Evolutionary conservation across 1,140 invertebrate species (phyloP).

Genomic region (Scaptomyza montana): DNA sequence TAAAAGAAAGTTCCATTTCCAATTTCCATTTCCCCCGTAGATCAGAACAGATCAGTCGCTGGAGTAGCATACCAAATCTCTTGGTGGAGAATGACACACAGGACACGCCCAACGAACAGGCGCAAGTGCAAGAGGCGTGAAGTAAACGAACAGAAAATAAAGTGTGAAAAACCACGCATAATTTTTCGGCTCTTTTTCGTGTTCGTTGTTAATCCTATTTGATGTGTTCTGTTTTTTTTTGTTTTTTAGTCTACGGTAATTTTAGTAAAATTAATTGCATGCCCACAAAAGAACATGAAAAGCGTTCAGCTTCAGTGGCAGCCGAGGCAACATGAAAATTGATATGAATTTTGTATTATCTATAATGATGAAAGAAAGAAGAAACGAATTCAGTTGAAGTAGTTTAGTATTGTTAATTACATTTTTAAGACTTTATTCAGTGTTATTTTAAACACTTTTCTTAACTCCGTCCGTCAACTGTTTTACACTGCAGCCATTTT

Average conservation of each 20-base stretch:
- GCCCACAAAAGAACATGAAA: neutral
- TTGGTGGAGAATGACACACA: constrained; percentile 61
- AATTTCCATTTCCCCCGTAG: constrained; percentile 29
- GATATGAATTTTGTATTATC: constrained; percentile 35
- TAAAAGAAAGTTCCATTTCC: constrained; percentile 58
- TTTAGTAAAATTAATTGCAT: constrained; percentile 81
- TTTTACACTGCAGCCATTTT: constrained; percentile 58
- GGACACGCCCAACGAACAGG: constrained; percentile 46
- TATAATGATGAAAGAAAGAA: neutral
- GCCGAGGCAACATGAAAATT: constrained; percentile 28
- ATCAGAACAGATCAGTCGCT: constrained; percentile 47
- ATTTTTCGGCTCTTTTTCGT: constrained; percentile 34
- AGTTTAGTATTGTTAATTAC: no score
- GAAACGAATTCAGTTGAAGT: no score
- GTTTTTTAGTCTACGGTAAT: constrained; percentile 55
- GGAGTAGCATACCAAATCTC: constrained; percentile 73
- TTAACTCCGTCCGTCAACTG: no score
- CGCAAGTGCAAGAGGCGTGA: constrained; percentile 69
- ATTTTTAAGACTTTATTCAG: no score
- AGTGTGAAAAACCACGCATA: constrained; percentile 75
- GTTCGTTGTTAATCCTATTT: constrained; percentile 52
- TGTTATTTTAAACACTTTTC: no score
- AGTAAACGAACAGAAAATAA: constrained; percentile 44
- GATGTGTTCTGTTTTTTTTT: constrained; percentile 28
- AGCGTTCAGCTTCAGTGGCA: constrained; percentile 51